Base-by-base conservation (phyloP, 1,140 invertebrate species). In the Caerostris extrusa region DNA sequence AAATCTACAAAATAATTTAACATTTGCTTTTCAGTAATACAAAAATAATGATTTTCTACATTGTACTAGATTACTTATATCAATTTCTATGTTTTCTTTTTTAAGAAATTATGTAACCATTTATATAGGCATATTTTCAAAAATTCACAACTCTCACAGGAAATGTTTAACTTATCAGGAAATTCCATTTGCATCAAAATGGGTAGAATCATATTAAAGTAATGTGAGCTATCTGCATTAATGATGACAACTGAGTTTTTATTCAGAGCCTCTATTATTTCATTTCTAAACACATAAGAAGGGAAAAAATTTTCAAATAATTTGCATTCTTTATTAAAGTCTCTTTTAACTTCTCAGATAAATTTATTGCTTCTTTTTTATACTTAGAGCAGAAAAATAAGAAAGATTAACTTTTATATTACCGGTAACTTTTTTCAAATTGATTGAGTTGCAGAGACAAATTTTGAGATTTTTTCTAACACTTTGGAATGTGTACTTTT, bases 221-320 rank as follows among this genome's bases (percentile, higher is more conserved):
- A 69, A 86, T 61, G 86, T 34, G 14, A 85, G 69, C 5, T 69
- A 34, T 69, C 61, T 4, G 82, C 60, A 60, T 55, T 10, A 55
- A 86, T 57, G 3, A 93, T 77, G 6, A n/a, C 57, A 7, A 93
- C 60, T 87, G 60, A 56, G 14, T 77, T 87, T 3, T 55, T 7
- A 34, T 56, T 53, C 60, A 87, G 12, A 77, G 2, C 14, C 56
- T 50, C 8, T 8, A 93, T 17, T 61, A 93, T 50, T 10, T 81
- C 55, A 58, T 58, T 19, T n/a, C 57, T 5, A 55, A 58, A 77
- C 50, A 55, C 91, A 93, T 93, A 87, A 60, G 85, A 34, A 50
- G 83, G 91, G 17, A 87, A 93, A 58, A 81, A 93, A n/a, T 93
- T 71, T 88, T 87, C 69, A 88, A 87, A 87, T 53, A 93, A 53